Base-by-base conservation (phyloP, 1,140 invertebrate genomes). In the Bombus waltoni region DNA sequence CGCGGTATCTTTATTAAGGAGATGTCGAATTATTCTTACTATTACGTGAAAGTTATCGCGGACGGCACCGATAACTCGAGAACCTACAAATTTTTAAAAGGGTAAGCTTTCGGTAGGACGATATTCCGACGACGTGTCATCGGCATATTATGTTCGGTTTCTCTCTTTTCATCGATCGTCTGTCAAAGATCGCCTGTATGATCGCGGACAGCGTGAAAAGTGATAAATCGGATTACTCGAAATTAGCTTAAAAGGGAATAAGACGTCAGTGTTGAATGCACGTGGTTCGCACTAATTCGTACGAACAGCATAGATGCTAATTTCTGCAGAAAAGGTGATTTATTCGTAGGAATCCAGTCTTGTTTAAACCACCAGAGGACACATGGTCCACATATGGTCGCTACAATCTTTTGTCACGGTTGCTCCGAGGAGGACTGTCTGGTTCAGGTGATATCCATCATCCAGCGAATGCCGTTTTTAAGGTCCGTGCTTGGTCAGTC, bases 381-480 rank as follows among this genome's bases (percentile, higher is more conserved):
- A 82, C 90, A 15, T 92, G 87, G 91, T 85, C 76, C 47, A 94
- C 93, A 4, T 77, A 82, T n/a, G 93, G 93, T 35, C 87, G 89
- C 25, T 95, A 95, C 73, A 93, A 90, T 71, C 90, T 94, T 74
- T 87, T 89, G 8, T 92, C 92, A 28, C 89, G 94, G 40, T 79
- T 92, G 32, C 87, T 94, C 13, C 86, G 90, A 66, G 94, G 94
- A 66, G 94, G 94, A 47, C 86, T 92, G 8, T 92, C 93, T 35
- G 93, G 93, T 70, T 94, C 91, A 42, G 94, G 94, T 53, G 93
- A 94, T 74, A 85, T 94, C 70, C 82, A 92, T 83, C 92, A 94
- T 88, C 94, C 94, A 42, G 93, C 88, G 10, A 92, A 93, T 70
- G 85, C 85, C 11, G 83, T 91, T 28, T 94, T 94, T 89, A 93